A percentile compares a stretch with the other conserved stretches of the same genome.
Conservation (phyloP, 1,140 invertebrate genomes). For the Chironomus striatipennis region DNA sequence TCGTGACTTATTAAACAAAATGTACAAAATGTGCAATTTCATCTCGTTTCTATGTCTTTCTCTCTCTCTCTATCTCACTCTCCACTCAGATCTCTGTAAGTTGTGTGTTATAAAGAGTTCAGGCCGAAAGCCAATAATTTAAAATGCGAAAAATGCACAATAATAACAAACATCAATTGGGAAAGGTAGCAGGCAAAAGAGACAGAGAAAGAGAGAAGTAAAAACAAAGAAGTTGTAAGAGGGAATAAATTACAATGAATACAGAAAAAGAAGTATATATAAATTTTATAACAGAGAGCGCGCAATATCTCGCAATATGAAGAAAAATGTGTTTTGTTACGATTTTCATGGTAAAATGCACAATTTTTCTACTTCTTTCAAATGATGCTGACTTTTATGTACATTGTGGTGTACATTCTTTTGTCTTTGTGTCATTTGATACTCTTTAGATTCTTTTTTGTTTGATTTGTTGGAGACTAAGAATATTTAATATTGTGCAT, state of each 20-base stretch:
- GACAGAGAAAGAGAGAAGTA: background rate
- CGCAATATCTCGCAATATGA: constrained; percentile 1
- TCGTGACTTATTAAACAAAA: constrained; percentile 15
- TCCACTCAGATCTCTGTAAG: background rate
- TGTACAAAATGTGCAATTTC: background rate
- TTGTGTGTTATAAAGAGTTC: background rate
- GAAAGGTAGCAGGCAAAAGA: background rate
- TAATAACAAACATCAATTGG: background rate
- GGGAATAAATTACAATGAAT: constrained; percentile 18
- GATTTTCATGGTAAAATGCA: background rate
- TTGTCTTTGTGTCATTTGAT: background rate
- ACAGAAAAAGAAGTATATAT: background rate
- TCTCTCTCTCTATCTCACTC: background rate
- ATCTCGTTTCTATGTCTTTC: background rate
- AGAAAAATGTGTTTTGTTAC: constrained; percentile 19
- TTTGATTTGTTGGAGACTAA: background rate
- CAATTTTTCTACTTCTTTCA: background rate
- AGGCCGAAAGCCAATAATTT: constrained; percentile 19
- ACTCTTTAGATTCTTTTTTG: background rate
- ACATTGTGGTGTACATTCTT: background rate
- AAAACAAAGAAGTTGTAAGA: constrained; percentile 22
- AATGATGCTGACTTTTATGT: background rate
- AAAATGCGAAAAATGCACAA: background rate
- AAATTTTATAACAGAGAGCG: background rate
- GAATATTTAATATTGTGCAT: no score